Evolutionary conservation across 2,888 invertebrate species (phyloP), one percentile per base, ranked within the genome.

Genomic region (Mesopsocus fuscifrons): DNA sequence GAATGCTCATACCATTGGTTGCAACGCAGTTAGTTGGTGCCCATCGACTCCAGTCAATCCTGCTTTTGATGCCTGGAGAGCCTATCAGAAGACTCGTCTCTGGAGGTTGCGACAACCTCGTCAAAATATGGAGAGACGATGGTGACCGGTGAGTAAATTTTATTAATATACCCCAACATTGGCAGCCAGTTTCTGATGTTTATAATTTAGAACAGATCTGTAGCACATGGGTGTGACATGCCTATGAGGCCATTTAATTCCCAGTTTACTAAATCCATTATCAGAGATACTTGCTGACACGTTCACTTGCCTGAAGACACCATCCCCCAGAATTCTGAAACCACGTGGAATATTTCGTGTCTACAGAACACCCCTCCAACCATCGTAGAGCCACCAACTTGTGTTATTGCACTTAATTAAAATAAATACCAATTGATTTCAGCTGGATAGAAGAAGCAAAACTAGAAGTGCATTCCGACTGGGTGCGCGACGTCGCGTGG

Each of bases 401-500:
- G n/a, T n/a, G n/a, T n/a, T n/a, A n/a, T n/a, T n/a, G n/a, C n/a
- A n/a, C n/a, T n/a, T n/a, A n/a, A n/a, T n/a, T n/a, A n/a, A n/a
- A n/a, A n/a, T n/a, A n/a, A n/a, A n/a, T n/a, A n/a, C n/a, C n/a
- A n/a, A n/a, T n/a, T n/a, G n/a, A n/a, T 26, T 26, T 11, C 34
- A 82, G 83, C 52, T 95, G 92, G 92, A 66, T 82, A 1, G 91
- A 94, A 61, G 97, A 97, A 58, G 79, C 77, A 50, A 87, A 87
- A 55, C 64, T 99, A 8, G 94, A 95, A 61, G 88, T 87, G 52
- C 98, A 99, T 63, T 88, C 87, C 48, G 98, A 99, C 62, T 99
- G 97, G 95, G 94, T 99, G 11, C 69, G 98, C 48, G 97, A 98
- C 64, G 97, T 98, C 1, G 92, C 95, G 3, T 99, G 98, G 98